These are phyloP conservation scores for Sialis lutaria DNA, from an alignment of 2,888 invertebrate genomes.

Conservation along the genomic window DNA sequence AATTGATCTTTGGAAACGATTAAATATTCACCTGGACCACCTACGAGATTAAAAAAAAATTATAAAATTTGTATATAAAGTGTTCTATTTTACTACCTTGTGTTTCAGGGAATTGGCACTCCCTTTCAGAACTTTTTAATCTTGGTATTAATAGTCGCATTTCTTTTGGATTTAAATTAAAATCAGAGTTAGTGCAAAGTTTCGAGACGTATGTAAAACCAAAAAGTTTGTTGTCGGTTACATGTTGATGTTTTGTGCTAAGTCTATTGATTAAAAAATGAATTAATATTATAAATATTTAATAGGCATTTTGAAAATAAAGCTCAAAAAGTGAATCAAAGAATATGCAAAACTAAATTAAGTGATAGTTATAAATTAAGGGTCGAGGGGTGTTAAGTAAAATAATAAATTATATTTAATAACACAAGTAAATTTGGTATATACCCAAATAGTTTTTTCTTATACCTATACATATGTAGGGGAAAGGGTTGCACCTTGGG, in stretches of 20 bases:
- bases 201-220: too few relatives aligned
- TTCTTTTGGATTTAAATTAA: not conserved
- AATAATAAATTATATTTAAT: not conserved
- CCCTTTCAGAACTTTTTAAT: not conserved
- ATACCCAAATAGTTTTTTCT: too few relatives aligned
- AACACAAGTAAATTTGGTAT: not conserved
- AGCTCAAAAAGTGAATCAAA: too few relatives aligned
- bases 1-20: constrained; percentile 24
- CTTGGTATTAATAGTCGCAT: not conserved
- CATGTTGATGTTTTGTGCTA: not conserved
- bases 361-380: too few relatives aligned
- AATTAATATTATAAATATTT: too few relatives aligned
- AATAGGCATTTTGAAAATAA: too few relatives aligned
- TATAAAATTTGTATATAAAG: not conserved
- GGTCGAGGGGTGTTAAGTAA: not conserved
- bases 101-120: not conserved
- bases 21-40: constrained; percentile 27
- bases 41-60: constrained; percentile 8
- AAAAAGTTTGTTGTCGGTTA: not conserved
- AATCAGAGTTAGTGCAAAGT: not conserved
- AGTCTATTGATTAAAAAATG: not conserved
- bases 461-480: too few relatives aligned
- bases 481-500: too few relatives aligned
- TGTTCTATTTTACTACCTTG: not conserved
- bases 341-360: too few relatives aligned